phyloP scores from a whole-genome alignment of 2,113 vertebrate species.

The Plestiodon gilberti region DNA sequence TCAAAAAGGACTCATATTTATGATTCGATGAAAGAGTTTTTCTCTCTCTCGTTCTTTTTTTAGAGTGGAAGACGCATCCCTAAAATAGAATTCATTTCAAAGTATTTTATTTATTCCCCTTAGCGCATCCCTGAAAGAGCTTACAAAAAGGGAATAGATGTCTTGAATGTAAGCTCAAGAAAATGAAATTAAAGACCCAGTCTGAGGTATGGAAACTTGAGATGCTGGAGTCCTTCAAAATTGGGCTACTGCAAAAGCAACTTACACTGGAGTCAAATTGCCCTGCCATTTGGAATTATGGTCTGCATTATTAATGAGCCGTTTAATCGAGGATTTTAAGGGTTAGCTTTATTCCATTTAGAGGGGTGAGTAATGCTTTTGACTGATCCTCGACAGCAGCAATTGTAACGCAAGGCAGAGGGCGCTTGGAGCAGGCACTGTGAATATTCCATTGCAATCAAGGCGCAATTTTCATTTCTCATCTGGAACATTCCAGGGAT shows the following conservation, averaged over 20 bases:
- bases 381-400: background rate
- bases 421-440: background rate
- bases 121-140: background rate
- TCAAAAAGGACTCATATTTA: background rate
- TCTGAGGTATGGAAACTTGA: constrained; percentile 26
- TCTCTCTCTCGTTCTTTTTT: background rate
- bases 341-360: constrained; percentile 29
- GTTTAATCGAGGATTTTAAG: constrained; percentile 14
- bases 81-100: background rate
- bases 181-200: constrained; percentile 25
- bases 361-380: constrained; percentile 9
- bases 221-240: background rate
- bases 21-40: background rate
- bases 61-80: background rate
- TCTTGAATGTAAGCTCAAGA: constrained; percentile 21
- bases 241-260: constrained; percentile 25
- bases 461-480: constrained; percentile 4
- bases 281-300: constrained; percentile 30
- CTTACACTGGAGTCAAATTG: background rate
- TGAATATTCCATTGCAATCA: constrained; percentile 4
- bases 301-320: constrained; percentile 32
- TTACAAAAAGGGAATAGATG: background rate
- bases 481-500: background rate
- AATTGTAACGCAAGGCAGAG: background rate
- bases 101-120: background rate